Evolutionary conservation across 1,140 invertebrate genomes (phyloP), one percentile per base, ranked within the genome.

Genomic region (Drosophila novamexicana): DNA sequence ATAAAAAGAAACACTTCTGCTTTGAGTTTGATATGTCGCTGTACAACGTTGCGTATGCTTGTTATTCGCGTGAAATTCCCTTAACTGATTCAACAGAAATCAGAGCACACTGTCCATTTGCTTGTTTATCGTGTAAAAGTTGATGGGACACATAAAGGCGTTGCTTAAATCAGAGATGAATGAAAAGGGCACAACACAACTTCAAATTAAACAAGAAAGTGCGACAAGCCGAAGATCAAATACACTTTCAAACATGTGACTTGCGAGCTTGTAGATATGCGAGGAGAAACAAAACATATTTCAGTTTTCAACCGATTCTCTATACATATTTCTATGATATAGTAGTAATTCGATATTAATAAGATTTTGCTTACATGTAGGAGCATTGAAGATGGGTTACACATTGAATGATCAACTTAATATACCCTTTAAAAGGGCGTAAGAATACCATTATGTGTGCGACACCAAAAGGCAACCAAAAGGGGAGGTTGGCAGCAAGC

Each of bases 181-280:
- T 59, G 52, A 63, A 49, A 36, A 63, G 34, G 34, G 40, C 16
- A 56, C 34, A 70, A 34, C 32, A 59, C 49, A 72, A 75, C 49
- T 71, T 71, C 54, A 75, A 75, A 75, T 71, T 75, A 71, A 73
- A 49, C 22, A 8, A 16, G 6, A 12, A 40, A 3, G 22, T 22
- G 22, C 22, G 22, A 4, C 22, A 5, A 29, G 22, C 22, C 22
- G 22, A 29, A 29, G 22, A 29, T 29, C 5, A 0, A 29, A 29
- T 29, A 29, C 22, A 29, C 22, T 29, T 29, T 29, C 3, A 29
- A 29, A 29, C 22, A 29, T 5, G 22, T 29, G 22, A 5, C 22
- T 4, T 29, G 22, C 22, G 22, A 4, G 22, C 22, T 29, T 29
- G 22, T 29, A 29, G 22, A 5, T 29, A 29, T 29, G 22, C 22